Evolutionary conservation across 2,888 invertebrate genomes (phyloP), one percentile per base, ranked within the genome.

Genomic region (Leptinotarsa peninsularis): DNA sequence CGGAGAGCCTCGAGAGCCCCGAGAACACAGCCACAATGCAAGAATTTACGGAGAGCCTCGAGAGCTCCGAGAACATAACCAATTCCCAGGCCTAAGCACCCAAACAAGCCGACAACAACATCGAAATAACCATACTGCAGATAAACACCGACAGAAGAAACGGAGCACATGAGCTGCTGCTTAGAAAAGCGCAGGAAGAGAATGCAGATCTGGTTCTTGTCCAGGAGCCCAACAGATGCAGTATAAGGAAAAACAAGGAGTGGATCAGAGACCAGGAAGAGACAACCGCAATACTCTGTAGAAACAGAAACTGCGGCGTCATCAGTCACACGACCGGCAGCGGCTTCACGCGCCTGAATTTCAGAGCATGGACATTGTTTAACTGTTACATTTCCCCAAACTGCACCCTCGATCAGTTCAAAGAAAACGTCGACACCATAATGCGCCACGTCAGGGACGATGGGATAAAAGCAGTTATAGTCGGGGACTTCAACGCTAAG

Each of bases 391-490:
- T 33, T 33, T 33, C 27, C 27, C 27, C 27, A 33, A 33, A 33
- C 27, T 33, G 27, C 27, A 33, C 27, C 27, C 27, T 33, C 27
- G 27, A 33, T 5, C 27, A 33, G 27, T 33, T 33, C 27, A 33
- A 33, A 33, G 27, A 33, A 33, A 33, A 33, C 27, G 27, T 33
- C 27, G 27, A 33, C 27, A 33, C 27, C 27, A 33, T 33, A 33
- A 58, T 58, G 58, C 58, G 21, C 13, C 58, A 58, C n/a, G 58
- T 58, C 21, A 58, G 58, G 18, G 58, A 58, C 21, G 58, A 14
- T 21, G 21, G 58, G 14, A 0, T 18, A 21, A 23, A 58, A 58
- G 58, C 58, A 2, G 21, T 58, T 18, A 58, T 58, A 5, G 58
- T 58, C 21, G 58, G 23, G 13, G 58, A 58, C n/a, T 58, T 58